phyloP scores from a whole-genome alignment of 1,140 invertebrate species.

The Melanaphis sacchari region DNA sequence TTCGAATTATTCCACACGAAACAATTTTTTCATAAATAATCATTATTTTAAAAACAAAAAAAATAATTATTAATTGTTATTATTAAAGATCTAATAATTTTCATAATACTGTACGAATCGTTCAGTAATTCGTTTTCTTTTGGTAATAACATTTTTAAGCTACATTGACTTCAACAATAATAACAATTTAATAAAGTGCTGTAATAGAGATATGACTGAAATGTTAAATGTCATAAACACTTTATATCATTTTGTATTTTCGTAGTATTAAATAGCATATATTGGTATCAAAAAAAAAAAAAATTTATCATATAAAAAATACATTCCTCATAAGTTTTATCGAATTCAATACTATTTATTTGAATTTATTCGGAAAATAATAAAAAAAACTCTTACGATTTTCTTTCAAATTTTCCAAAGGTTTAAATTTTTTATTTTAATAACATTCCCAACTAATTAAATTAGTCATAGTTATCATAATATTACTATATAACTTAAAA shows the following conservation, averaged over 20 bases:
- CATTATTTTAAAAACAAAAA: background rate
- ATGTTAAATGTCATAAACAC: background rate
- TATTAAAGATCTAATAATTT: background rate
- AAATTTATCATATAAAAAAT: background rate
- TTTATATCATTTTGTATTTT: slow-evolving; percentile 11
- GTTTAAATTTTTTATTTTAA: background rate
- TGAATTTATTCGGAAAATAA: background rate
- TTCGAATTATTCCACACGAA: background rate
- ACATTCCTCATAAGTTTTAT: background rate
- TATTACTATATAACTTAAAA: background rate
- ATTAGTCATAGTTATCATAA: background rate
- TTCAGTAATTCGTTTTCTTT: background rate
- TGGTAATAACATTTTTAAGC: background rate
- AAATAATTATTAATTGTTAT: background rate
- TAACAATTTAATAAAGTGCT: slow-evolving; percentile 6
- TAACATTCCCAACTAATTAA: background rate
- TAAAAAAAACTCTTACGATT: background rate
- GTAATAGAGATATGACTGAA: background rate
- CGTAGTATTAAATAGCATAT: background rate
- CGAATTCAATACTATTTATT: background rate
- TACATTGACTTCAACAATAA: background rate
- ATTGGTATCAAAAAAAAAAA: background rate
- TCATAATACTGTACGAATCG: background rate
- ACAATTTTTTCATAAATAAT: background rate
- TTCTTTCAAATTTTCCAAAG: background rate